phyloP scores from a whole-genome alignment of 2,888 invertebrate genomes.

The Ochropacha duplaris region DNA sequence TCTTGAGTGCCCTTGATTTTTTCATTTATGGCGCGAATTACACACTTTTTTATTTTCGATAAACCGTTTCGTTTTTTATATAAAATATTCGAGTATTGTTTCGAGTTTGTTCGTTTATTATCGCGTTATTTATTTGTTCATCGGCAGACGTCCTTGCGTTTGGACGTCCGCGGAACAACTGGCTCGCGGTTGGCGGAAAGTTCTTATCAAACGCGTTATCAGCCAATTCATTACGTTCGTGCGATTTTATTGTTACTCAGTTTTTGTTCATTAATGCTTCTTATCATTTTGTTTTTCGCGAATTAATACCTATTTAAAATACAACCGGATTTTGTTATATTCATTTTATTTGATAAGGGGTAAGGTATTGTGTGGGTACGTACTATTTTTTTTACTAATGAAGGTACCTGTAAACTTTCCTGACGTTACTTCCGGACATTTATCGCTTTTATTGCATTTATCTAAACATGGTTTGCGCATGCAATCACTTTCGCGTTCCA shows the following conservation, averaged over 20 bases:
- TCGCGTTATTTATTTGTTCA: slow-evolving; percentile 41
- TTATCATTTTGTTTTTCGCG: slow-evolving; percentile 30
- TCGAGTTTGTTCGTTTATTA: slow-evolving; percentile 60
- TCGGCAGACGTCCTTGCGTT: slow-evolving; percentile 55
- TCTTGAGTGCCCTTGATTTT: slow-evolving; percentile 36
- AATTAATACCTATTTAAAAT: slow-evolving; percentile 18
- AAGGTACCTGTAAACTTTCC: background rate
- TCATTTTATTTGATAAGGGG: background rate
- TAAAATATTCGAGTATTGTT: slow-evolving; percentile 45
- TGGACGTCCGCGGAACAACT: slow-evolving; percentile 70
- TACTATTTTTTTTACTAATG: background rate
- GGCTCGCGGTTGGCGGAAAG: slow-evolving; percentile 39
- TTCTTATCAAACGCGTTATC: slow-evolving; percentile 61
- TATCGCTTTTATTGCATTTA: background rate
- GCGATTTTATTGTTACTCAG: slow-evolving; percentile 39
- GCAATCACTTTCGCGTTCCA: background rate
- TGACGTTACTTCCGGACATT: background rate
- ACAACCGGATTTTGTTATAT: slow-evolving; percentile 16
- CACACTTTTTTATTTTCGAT: slow-evolving; percentile 20
- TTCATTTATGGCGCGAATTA: slow-evolving; percentile 23
- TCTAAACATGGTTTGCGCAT: background rate
- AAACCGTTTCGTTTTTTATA: slow-evolving; percentile 36
- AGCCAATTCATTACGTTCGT: slow-evolving; percentile 32
- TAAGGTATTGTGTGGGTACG: too few species aligned
- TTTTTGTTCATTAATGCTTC: slow-evolving; percentile 38